A percentile compares a stretch with the other conserved stretches of the same genome.
These are phyloP conservation scores for Steinernema scapterisci DNA, from an alignment of 2,888 invertebrate genomes.

Conservation along the genomic window DNA sequence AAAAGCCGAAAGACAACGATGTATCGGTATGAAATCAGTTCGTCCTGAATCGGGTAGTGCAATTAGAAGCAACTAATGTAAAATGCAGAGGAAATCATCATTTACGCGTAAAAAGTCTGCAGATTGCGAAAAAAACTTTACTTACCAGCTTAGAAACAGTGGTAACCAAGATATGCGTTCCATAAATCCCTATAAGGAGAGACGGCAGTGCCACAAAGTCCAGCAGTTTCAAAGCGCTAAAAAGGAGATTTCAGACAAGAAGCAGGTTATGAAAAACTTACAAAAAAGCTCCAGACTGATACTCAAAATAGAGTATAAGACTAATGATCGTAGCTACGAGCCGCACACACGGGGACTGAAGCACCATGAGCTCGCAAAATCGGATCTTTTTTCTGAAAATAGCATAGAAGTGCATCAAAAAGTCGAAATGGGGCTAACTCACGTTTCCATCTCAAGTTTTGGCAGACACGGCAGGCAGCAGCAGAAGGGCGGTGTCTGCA, in stretches of 20 bases:
- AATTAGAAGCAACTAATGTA: no score
- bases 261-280: constrained; percentile 38
- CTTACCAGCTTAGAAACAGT: constrained; percentile 57
- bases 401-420: neutral
- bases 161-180: constrained; percentile 66
- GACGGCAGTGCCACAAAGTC: constrained; percentile 63
- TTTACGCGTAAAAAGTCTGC: neutral
- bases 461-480: constrained; percentile 65
- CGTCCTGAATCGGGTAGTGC: constrained; percentile 49
- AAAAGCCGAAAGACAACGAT: constrained; percentile 53
- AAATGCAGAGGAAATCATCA: no score
- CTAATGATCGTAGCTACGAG: constrained; percentile 61
- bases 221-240: constrained; percentile 59
- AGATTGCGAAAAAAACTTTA: no score
- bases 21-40: constrained; percentile 60
- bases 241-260: constrained; percentile 33
- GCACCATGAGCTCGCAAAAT: constrained; percentile 60
- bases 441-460: constrained; percentile 57
- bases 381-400: constrained; percentile 52
- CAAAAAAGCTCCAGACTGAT: constrained; percentile 56
- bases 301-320: constrained; percentile 62
- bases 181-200: constrained; percentile 62
- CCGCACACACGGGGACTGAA: constrained; percentile 59
- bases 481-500: constrained; percentile 63
- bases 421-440: no score